Percentiles rank a stretch among this genome's conserved stretches.
Conservation (phyloP, 1,140 invertebrate genomes). For the Drosophila littoralis region DNA sequence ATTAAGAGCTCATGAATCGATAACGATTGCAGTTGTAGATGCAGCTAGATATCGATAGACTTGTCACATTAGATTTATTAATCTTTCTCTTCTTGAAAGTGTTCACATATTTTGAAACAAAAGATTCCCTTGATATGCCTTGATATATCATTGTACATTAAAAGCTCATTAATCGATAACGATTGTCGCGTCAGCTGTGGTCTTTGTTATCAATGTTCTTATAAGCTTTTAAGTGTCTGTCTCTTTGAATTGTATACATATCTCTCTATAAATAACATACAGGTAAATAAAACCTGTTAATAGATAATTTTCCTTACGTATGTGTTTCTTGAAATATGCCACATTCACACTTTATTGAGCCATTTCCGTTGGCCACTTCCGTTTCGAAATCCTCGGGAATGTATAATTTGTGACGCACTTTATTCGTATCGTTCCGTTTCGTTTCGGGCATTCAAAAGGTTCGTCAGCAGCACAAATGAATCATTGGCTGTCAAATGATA, state of each 20-base stretch:
- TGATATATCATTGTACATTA: no score
- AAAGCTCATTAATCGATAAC: slow-evolving; percentile 2
- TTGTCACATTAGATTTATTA: no score
- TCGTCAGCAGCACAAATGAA: slow-evolving; percentile 25
- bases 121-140: not conserved
- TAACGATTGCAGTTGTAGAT: not conserved
- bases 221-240: no score
- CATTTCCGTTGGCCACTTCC: slow-evolving; percentile 45
- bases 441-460: slow-evolving; percentile 1
- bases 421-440: not conserved
- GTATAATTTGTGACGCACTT: slow-evolving; percentile 37
- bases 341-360: slow-evolving; percentile 17
- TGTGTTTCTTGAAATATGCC: not conserved
- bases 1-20: not conserved
- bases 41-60: no score
- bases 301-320: not conserved
- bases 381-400: slow-evolving; percentile 21
- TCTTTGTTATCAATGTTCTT: not conserved
- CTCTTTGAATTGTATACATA: no score
- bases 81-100: no score
- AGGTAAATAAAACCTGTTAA: not conserved
- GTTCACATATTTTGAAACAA: no score
- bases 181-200: not conserved
- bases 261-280: no score
- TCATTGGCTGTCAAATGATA: slow-evolving; percentile 25